Evolutionary conservation across 2,113 vertebrate genomes (phyloP), one percentile per base, ranked within the genome.

Genomic region (Hepsetus odoe): DNA sequence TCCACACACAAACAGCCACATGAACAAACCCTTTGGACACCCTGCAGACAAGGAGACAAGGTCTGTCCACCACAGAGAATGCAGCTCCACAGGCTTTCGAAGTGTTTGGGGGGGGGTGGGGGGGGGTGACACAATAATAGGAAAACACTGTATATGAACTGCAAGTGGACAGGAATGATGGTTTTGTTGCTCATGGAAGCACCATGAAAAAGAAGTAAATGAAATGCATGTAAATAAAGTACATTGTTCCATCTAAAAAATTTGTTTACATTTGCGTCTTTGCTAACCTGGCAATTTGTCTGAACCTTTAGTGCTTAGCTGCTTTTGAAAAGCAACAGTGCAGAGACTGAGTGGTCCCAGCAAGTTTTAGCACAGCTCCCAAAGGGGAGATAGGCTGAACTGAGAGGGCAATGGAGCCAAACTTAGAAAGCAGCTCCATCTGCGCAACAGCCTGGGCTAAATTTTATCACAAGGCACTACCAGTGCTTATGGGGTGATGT

Each of bases 341-440:
- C 66, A 58, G 59, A 51, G 1, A 9, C 18, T n/a, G 61, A 55
- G 69, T 76, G 61, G 24, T 30, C 22, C 0, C 51, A 49, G 51
- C 55, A 14, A 67, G 65, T 58, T 74, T 74, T 80, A 69, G 70
- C 40, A 53, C 44, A 75, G 59, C 12, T 77, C 46, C 40, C 69
- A 70, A 80, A 77, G 55, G 75, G 80, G 65, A 83, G 56, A 33
- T 53, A 68, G 65, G 79, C 73, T 77, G 79, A 84, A 77, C 55
- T 67, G 71, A 72, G 58, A 55, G 68, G 73, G 64, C 30, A 79
- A 59, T 38, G 14, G 62, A 74, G 22, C 56, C 56, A 51, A 65
- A 77, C 40, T 30, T 33, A 44, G 76, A 44, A 82, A 86, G 83
- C 77, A 77, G 78, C 68, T 62, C 62, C 56, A 38, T 61, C 61